phyloP scores from a whole-genome alignment of 2,888 invertebrate species.

The Troglohyphantes excavatus region DNA sequence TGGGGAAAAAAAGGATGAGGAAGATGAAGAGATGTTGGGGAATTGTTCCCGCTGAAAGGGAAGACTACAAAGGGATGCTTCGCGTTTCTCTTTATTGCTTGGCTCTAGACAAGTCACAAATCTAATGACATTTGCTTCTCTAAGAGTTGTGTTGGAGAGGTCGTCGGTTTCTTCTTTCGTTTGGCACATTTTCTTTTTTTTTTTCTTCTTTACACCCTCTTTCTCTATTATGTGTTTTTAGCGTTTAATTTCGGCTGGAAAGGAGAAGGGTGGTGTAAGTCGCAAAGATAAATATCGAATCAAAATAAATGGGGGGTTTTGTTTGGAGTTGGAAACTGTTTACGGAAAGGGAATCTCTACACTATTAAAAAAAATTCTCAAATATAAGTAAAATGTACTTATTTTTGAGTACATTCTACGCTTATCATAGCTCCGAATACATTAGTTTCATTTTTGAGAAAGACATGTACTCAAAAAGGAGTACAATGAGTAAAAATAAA shows the following conservation, averaged over 20 bases:
- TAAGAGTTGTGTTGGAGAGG: slow-evolving; percentile 24
- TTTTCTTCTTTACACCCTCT: neutral
- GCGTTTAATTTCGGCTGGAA: slow-evolving; percentile 34
- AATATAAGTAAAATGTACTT: too few relatives aligned
- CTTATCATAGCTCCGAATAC: too few relatives aligned
- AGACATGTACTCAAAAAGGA: too few relatives aligned
- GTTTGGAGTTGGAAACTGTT: neutral
- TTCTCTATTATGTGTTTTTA: slow-evolving; percentile 44
- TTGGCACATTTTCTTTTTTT: neutral
- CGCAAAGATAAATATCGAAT: neutral
- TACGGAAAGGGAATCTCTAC: too few relatives aligned
- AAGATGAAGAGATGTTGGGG: slow-evolving; percentile 7
- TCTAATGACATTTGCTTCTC: slow-evolving; percentile 66
- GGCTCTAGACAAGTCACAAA: slow-evolving; percentile 54
- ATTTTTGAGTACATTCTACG: too few relatives aligned
- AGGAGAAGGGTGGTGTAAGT: neutral
- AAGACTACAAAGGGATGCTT: slow-evolving; percentile 49
- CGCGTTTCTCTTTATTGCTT: slow-evolving; percentile 66
- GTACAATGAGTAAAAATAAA: too few relatives aligned
- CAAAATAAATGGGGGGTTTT: slow-evolving; percentile 2
- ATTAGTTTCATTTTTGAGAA: too few relatives aligned
- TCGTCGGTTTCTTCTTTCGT: slow-evolving; percentile 24
- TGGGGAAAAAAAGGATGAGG: slow-evolving; percentile 2
- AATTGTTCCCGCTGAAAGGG: slow-evolving; percentile 47
- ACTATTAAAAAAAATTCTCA: too few relatives aligned